A percentile compares a stretch with the other conserved stretches of the same genome.
phyloP scores from a whole-genome alignment of 92 coral and sea anemone genomes.

The Porites cylindrica region DNA sequence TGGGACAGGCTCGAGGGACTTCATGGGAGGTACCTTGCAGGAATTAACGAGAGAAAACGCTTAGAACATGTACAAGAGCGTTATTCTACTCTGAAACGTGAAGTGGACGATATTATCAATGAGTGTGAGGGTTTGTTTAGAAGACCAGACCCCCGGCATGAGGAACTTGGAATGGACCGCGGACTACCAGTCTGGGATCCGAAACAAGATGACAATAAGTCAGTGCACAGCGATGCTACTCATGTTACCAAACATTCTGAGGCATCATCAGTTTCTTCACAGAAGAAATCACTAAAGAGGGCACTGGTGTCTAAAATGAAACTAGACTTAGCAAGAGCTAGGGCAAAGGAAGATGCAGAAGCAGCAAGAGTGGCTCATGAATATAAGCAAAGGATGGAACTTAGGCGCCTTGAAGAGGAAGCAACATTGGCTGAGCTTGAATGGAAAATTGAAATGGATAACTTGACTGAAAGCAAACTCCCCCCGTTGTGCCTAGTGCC shows the following conservation, averaged over 20 bases:
- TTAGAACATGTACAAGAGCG: conserved; percentile 3
- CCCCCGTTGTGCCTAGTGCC: neutral
- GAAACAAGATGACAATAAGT: conserved; percentile 12
- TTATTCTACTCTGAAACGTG: neutral
- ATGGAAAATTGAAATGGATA: conserved; percentile 48
- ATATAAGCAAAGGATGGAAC: conserved; percentile 38
- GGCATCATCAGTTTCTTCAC: conserved; percentile 2
- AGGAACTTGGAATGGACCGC: neutral
- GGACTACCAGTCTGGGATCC: neutral
- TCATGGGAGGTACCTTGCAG: too few relatives aligned
- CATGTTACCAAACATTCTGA: neutral
- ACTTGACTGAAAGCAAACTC: conserved; percentile 8
- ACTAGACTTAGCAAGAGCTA: conserved; percentile 58
- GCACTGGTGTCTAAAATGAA: conserved; percentile 41
- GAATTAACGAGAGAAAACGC: too few relatives aligned
- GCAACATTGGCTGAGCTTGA: conserved; percentile 51
- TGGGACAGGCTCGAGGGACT: too few relatives aligned
- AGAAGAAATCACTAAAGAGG: conserved; percentile 36
- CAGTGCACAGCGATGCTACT: neutral
- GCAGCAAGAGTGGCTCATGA: conserved; percentile 39
- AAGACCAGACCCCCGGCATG: too few relatives aligned
- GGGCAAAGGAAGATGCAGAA: conserved; percentile 58
- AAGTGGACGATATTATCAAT: neutral
- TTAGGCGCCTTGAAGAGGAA: conserved; percentile 60
- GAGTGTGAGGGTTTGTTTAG: neutral